Percentiles rank a stretch among this genome's conserved stretches.
Conservation (phyloP, 2,113 vertebrate species). For the Pelvicachromis taeniatus region DNA sequence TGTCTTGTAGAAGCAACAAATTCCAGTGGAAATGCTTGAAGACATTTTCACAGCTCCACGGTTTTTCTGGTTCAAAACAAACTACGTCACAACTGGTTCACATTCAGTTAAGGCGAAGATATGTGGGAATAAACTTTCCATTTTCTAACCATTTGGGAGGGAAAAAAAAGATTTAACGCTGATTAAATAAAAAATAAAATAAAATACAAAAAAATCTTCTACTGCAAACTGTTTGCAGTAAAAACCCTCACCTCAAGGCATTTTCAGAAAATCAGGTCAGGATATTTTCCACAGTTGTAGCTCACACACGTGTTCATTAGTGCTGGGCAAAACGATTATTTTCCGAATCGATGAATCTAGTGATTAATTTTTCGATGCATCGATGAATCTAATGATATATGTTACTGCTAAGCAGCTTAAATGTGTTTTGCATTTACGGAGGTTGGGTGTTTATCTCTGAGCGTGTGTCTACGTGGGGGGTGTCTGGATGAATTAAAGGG, state of each 20-base stretch:
- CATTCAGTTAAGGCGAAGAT: not conserved
- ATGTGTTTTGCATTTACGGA: no score
- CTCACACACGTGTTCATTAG: not conserved
- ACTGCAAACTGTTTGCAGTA: not conserved
- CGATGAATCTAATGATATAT: no score
- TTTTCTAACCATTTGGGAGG: not conserved
- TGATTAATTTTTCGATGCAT: no score
- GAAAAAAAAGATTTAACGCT: not conserved
- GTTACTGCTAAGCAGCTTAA: no score
- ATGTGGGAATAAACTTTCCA: not conserved
- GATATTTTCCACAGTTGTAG: not conserved
- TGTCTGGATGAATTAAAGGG: no score
- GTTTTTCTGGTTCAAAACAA: not conserved
- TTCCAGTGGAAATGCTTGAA: no score
- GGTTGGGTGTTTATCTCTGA: no score
- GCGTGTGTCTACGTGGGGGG: no score
- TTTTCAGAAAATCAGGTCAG: not conserved
- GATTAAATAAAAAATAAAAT: not conserved
- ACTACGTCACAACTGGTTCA: not conserved
- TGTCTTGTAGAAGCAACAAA: no score
- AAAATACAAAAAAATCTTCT: no score
- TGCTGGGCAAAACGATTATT: no score
- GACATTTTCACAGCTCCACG: not conserved
- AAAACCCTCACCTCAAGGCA: not conserved
- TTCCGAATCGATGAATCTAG: no score